A percentile compares a stretch with the other conserved stretches of the same genome.
These are phyloP conservation scores for Drosophila borborema DNA, from an alignment of 2,888 invertebrate genomes.

Conservation along the genomic window DNA sequence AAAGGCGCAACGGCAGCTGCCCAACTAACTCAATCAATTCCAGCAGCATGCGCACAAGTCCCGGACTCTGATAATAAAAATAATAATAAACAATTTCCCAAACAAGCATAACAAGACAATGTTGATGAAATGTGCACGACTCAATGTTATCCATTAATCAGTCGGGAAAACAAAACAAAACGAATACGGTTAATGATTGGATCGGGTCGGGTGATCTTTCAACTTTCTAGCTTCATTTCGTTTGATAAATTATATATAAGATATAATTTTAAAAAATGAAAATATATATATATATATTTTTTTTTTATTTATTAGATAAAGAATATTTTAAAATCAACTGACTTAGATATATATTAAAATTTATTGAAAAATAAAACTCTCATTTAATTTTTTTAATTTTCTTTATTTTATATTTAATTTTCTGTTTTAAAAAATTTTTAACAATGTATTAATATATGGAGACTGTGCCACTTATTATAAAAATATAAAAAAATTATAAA, in stretches of 20 bases:
- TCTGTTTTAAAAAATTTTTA: too few species aligned
- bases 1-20: slow-evolving; percentile 12
- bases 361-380: too few species aligned
- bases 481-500: too few species aligned
- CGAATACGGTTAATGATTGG: too few species aligned
- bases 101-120: slow-evolving; percentile 33
- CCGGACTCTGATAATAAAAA: slow-evolving; percentile 43
- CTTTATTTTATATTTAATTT: not conserved
- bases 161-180: not conserved
- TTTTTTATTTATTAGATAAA: too few species aligned
- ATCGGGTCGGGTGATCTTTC: not conserved
- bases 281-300: too few species aligned
- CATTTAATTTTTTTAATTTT: too few species aligned
- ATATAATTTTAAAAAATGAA: not conserved
- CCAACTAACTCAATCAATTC: slow-evolving; percentile 70
- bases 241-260: too few species aligned
- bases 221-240: not conserved
- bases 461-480: too few species aligned
- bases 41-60: slow-evolving; percentile 45
- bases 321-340: too few species aligned
- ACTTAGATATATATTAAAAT: too few species aligned
- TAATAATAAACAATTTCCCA: slow-evolving; percentile 68
- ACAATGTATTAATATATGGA: too few species aligned
- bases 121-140: not conserved
- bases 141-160: not conserved